Percentiles rank a stretch among this genome's conserved stretches.
Conservation (phyloP, 2,888 invertebrate species). For the Amphipoea oculea region DNA sequence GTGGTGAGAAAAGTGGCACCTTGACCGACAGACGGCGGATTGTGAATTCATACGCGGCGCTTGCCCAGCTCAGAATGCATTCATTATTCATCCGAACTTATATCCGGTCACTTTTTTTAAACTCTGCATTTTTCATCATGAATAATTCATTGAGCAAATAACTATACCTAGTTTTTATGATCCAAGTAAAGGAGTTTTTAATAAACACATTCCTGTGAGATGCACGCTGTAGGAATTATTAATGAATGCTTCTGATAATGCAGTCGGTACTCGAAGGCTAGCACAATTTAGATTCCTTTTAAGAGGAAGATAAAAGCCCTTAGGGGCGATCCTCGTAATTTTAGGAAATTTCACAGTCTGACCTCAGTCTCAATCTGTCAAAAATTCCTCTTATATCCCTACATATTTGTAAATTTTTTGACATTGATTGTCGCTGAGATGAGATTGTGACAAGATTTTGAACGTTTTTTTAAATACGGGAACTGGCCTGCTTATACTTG, state of each 20-base stretch:
- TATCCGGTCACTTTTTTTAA: conserved; percentile 42
- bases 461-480: background rate
- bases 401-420: background rate
- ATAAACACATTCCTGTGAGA: conserved; percentile 16
- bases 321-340: background rate
- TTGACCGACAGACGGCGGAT: conserved; percentile 29
- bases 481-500: background rate
- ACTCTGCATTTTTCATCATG: conserved; percentile 2
- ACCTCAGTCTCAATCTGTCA: too few species aligned
- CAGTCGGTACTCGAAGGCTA: conserved; percentile 3
- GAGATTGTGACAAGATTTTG: background rate
- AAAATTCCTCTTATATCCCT: background rate
- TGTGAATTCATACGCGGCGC: conserved; percentile 49
- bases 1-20: conserved; percentile 18
- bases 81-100: conserved; percentile 54
- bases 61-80: conserved; percentile 5
- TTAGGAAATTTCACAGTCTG: too few species aligned
- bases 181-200: conserved; percentile 23
- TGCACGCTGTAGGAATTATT: conserved; percentile 7
- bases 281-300: background rate
- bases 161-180: background rate
- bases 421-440: background rate
- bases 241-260: conserved; percentile 17
- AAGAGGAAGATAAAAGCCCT: background rate
- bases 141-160: conserved; percentile 14